Conservation (phyloP, 2,888 invertebrate genomes). For the Diarsia brunnea region DNA sequence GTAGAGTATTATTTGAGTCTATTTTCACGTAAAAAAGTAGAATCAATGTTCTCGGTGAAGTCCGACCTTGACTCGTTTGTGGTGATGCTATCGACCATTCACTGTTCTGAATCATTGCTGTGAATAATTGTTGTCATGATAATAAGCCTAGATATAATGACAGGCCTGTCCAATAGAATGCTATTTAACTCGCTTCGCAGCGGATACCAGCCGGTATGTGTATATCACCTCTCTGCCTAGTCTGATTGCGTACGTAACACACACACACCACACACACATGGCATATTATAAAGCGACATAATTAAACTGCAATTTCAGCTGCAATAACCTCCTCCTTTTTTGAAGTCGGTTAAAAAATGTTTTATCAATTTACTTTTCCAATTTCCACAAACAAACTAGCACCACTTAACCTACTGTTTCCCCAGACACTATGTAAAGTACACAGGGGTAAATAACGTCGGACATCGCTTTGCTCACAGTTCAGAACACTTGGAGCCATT, state of each 20-base stretch:
- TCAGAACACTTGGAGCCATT: slow-evolving; percentile 61
- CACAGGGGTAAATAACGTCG: slow-evolving; percentile 58
- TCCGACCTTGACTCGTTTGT: neutral
- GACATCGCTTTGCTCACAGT: slow-evolving; percentile 65
- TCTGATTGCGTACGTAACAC: neutral
- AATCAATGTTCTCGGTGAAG: neutral
- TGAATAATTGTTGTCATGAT: neutral
- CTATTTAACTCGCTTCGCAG: neutral
- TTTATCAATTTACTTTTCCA: neutral
- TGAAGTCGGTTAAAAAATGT: neutral
- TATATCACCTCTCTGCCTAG: neutral
- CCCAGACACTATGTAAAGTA: neutral
- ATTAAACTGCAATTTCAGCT: neutral
- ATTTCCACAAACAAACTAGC: neutral
- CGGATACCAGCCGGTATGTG: neutral
- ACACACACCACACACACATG: no score
- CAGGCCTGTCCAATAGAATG: neutral
- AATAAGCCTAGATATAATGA: neutral
- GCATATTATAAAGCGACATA: neutral
- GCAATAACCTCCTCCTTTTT: no score
- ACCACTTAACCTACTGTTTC: slow-evolving; percentile 25
- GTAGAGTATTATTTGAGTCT: no score
- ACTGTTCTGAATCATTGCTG: neutral
- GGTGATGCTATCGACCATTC: neutral
- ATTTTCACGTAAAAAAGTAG: no score